Conservation (phyloP, 2,113 vertebrate genomes). For the Macaca fascicularis region T2T-MFA8v1.1 NC_088395.1:130678501-130679000, state of each 20-base stretch:
- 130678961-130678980: conserved; percentile 17
- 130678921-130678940: background rate
- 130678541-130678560: background rate
- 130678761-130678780: background rate
- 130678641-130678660: conserved; percentile 1
- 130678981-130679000: background rate
- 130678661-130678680: background rate
- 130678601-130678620: background rate
- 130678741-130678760: conserved; percentile 12
- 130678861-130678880: background rate
- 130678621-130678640: background rate
- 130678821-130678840: background rate
- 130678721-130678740: conserved; percentile 20
- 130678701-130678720: background rate
- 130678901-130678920: conserved; percentile 25
- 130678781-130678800: background rate
- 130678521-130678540: background rate
- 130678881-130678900: background rate
- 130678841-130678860: conserved; percentile 13
- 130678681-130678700: background rate
- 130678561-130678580: background rate
- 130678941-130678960: background rate
- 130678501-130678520: conserved; percentile 12
- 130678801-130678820: background rate
- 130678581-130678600: conserved; percentile 40